Evolutionary conservation across 2,797 vertebrate species (phyloP), one percentile per base, ranked within the genome.

Genomic region (Artibeus lituratus): DNA sequence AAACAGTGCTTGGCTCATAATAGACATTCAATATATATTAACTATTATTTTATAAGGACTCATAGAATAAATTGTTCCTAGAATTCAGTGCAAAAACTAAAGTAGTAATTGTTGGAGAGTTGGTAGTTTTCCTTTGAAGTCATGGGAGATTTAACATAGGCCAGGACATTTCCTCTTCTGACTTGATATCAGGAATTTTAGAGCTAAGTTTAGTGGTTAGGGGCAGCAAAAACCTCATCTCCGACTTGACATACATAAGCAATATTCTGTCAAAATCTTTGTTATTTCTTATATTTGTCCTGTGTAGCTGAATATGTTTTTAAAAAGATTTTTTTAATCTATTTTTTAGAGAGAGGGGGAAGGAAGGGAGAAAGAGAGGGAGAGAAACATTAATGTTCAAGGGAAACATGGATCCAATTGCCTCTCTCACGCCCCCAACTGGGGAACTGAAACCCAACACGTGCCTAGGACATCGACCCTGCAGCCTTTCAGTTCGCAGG

Each of bases 41-140:
- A 26, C n/a, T 89, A 32, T 83, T 77, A 89, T 86, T 78, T 73
- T 67, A 55, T 77, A 51, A 90, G 47, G 37, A 81, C 16, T 32
- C 2, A 35, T 42, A 84, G 32, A 35, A 62, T 77, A 85, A 70
- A 67, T 70, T 86, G 73, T 83, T 96, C 35, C 11, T 94, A 73
- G 39, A 90, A 53, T 87, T 95, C 91, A 84, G 57, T 49, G 84
- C 37, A 93, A 91, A 94, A 94, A 21, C 47, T 51, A 91, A 87
- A 94, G 74, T 51, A 86, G 29, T 81, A 74, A 73, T 62, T 49
- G 57, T 77, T 93, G 44, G 81, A 82, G 73, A 81, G 49, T 24
- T 32, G 19, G 14, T 84, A 37, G 78, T 70, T 90, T 69, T 73
- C n/a, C 42, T 74, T 85, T 90, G 77, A 62, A 5, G 24, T 74